Evolutionary conservation across 2,113 vertebrate species (phyloP).

Genomic region (Hippocampus guttulatus): DNA sequence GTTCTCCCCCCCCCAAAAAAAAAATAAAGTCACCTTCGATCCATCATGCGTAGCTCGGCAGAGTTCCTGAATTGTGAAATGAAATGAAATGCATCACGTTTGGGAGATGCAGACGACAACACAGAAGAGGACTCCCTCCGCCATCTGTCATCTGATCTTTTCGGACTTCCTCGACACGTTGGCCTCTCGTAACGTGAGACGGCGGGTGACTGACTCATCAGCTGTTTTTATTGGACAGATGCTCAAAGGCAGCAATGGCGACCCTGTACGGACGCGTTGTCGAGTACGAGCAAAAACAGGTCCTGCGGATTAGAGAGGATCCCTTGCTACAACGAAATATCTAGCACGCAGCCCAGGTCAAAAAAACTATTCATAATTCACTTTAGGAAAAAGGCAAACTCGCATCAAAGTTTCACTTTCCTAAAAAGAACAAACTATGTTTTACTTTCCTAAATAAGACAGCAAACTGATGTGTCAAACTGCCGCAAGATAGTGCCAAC

Average conservation of each 20-base stretch:
- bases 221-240: not conserved
- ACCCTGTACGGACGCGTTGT: not conserved
- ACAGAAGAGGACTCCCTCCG: not conserved
- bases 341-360: not conserved
- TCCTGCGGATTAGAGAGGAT: not conserved
- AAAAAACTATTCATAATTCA: slow-evolving; percentile 30
- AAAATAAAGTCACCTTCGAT: not conserved
- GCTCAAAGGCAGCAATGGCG: not conserved
- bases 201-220: not conserved
- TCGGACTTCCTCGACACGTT: slow-evolving; percentile 3
- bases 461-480: too few relatives aligned
- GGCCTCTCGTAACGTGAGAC: not conserved
- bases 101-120: not conserved
- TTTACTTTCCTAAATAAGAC: too few relatives aligned
- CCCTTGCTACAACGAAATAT: not conserved
- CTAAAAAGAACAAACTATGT: slow-evolving; percentile 1
- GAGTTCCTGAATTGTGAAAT: not conserved
- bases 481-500: too few relatives aligned
- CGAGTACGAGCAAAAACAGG: not conserved
- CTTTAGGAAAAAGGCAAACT: slow-evolving; percentile 18
- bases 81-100: too few relatives aligned
- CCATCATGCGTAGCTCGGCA: not conserved
- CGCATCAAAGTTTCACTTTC: too few relatives aligned
- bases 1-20: too few relatives aligned
- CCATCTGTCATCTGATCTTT: not conserved